phyloP scores from a whole-genome alignment of 2,113 vertebrate genomes.

The Chaenocephalus aceratus region DNA sequence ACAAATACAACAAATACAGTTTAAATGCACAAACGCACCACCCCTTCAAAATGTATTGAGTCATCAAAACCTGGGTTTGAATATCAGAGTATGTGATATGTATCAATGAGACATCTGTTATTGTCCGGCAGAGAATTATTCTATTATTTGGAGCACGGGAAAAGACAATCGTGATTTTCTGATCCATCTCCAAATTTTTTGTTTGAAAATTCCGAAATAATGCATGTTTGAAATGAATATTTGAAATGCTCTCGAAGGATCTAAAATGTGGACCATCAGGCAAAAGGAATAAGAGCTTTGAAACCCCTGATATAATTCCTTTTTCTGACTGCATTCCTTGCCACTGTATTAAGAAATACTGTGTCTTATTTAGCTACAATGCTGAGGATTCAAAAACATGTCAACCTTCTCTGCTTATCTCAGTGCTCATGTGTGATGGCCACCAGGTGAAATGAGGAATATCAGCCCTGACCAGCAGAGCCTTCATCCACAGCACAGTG shows the following conservation, averaged over 20 bases:
- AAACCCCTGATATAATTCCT: background rate
- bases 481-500: constrained; percentile 44
- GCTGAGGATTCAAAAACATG: constrained; percentile 13
- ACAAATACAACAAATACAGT: no score
- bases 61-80: no score
- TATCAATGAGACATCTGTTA: no score
- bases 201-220: background rate
- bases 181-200: background rate
- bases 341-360: background rate
- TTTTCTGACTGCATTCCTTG: background rate
- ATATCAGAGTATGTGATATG: no score
- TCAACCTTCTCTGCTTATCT: constrained; percentile 17
- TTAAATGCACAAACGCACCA: no score
- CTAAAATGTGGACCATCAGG: background rate
- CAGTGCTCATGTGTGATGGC: constrained; percentile 35
- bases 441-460: constrained; percentile 52
- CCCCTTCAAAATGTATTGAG: no score
- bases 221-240: background rate
- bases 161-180: background rate
- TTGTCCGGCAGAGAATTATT: no score
- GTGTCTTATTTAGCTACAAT: background rate
- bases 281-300: background rate
- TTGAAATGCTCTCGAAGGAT: background rate
- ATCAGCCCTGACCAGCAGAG: constrained; percentile 25
- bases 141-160: no score